Base-by-base conservation (phyloP, 2,797 vertebrate genomes). In the Potorous gilbertii region DNA sequence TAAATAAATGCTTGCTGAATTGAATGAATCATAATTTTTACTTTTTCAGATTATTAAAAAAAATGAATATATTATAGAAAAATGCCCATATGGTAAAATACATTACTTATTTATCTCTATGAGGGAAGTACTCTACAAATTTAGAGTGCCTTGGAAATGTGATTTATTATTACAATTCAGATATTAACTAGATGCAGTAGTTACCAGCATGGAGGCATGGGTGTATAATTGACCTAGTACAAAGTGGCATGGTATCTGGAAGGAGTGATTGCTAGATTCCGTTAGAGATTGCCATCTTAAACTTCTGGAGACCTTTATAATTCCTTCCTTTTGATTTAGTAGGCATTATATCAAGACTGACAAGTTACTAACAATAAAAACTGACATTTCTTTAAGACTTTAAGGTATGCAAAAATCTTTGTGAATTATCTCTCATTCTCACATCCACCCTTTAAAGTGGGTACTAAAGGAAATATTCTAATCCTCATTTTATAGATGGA, bases 31-130 rank as follows among this genome's bases (percentile, higher is more conserved):
- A 40, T 40, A 74, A 31, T 5, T 74, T 62, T 56, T 89, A 46
- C 11, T 52, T 13, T 62, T 95, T 52, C 16, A 97, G 54, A 93
- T 57, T 40, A 31, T 55, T 93, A 90, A 95, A 8, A 62, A 55
- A 87, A 87, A 91, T 89, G 40, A 92, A 21, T 31, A 6, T 55
- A 34, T 50, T 46, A 54, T 29, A 3, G 34, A 91, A 66, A 34
- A 87, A 91, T 81, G 90, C 24, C n/a, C 28, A 21, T 34, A 90
- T 56, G n/a, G 89, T 31, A 59, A 6, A 14, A 54, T 28, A 4
- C 14, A 50, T 81, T 81, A 94, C 50, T 46, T 90, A 54, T 94
- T 13, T 90, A 31, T 40, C n/a, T 95, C 55, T 40, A 40, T 74
- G n/a, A 74, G n/a, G 62, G n/a, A 74, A 66, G 14, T 16, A 66